A percentile compares a stretch with the other conserved stretches of the same genome.
These are phyloP conservation scores for Telmatherina bonti DNA, from an alignment of 2,797 vertebrate species.

Conservation along the genomic window DNA sequence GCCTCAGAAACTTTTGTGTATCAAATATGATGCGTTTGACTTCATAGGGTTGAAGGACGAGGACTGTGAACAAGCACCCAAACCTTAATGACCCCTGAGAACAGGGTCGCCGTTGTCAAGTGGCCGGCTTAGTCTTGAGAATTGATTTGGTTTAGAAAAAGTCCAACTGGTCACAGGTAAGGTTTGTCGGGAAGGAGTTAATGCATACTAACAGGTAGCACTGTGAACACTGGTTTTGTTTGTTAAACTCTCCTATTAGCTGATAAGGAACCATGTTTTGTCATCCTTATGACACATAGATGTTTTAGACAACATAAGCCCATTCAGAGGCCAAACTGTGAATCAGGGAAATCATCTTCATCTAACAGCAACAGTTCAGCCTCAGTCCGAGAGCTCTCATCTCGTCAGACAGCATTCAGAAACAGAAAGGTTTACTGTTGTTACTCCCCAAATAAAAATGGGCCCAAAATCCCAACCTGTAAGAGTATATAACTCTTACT, in stretches of 20 bases:
- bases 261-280: too few relatives aligned
- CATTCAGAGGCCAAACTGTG: background rate
- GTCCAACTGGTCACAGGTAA: background rate
- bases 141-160: background rate
- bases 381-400: background rate
- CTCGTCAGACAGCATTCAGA: slow-evolving; percentile 13
- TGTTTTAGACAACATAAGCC: too few relatives aligned
- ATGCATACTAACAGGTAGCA: too few relatives aligned
- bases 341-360: background rate
- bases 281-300: too few relatives aligned
- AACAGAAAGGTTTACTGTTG: slow-evolving; percentile 19
- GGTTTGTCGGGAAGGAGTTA: background rate
- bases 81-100: background rate
- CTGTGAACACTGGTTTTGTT: too few relatives aligned
- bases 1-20: too few relatives aligned
- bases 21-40: too few relatives aligned
- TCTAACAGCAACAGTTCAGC: slow-evolving; percentile 13
- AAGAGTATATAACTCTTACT: background rate
- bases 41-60: background rate
- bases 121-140: too few relatives aligned
- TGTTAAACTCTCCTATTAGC: too few relatives aligned
- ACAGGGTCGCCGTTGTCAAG: too few relatives aligned
- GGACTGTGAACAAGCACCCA: background rate
- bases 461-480: slow-evolving; percentile 25
- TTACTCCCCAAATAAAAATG: slow-evolving; percentile 5